Evolutionary conservation across 2,797 vertebrate species (phyloP), one percentile per base, ranked within the genome.

Genomic region (Eulemur coronatus): DNA sequence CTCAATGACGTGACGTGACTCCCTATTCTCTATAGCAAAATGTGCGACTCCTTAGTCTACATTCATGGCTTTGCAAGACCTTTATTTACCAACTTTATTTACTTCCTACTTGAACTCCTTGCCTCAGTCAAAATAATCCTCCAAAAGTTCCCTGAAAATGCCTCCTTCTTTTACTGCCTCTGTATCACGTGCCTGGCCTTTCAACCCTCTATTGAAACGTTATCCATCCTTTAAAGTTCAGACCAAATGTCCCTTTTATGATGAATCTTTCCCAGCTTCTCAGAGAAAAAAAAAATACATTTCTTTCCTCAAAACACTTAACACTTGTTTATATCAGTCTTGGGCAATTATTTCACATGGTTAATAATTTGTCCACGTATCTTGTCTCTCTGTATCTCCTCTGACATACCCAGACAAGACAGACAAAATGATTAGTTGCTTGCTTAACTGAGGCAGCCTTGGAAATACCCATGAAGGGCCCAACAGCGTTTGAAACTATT

Each of bases 51-150:
- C 28, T 43, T 73, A 14, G 11, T 55, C 10, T 20, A 57, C 20
- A 28, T 57, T 41, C 8, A 72, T 67, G 24, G 7, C 26, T 48
- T 57, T 85, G 30, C 28, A 70, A 24, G 38, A 55, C 2, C 7
- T 82, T 69, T 72, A 67, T 73, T 52, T 59, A 75, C 33, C 28
- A 72, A 43, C 3, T 14, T 52, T 4, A 38, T 50, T 88, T 65
- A 28, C 43, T 20, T 70, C 22, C 35, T 88, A 24, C 48, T 86
- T 61, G 55, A 55, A 95, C 35, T 93, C 59, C 22, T 76, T 48
- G 35, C 24, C 82, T 92, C 24, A 5, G 65, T 88, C 48, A 96
- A 84, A 76, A 81, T 57, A 63, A 87, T 13, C 38, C 17, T 41
- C 55, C 43, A 78, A 57, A 55, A 84, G n/a, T 69, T 63, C 28